Base-by-base conservation (phyloP, 2,113 vertebrate genomes). In the Brachyhypopomus gauderio region DNA sequence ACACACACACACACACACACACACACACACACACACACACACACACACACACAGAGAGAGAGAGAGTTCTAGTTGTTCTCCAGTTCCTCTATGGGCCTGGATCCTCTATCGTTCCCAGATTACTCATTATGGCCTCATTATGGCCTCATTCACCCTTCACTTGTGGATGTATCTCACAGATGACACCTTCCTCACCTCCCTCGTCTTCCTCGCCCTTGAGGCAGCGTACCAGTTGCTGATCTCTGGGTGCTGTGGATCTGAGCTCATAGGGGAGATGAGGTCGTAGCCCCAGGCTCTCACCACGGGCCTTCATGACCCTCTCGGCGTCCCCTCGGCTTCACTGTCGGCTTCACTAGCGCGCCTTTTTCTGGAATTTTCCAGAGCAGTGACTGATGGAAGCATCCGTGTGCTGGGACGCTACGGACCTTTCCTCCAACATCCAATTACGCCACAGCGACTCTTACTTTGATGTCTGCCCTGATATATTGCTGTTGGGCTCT, bases 41-140 rank as follows among this genome's bases (percentile, higher is more conserved):
- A 48, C 5, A 7, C 38, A 38, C 38, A 7, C 38, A 38, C 38
- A 38, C 38, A 38, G n/a, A n/a, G n/a, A n/a, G n/a, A n/a, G n/a
- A n/a, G n/a, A n/a, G n/a, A 30, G 30, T 30, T 30, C 30, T 56
- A 56, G 80, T 75, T 67, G 72, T 82, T 67, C 69, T 72, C 81
- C 30, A 62, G 22, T 27, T 63, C 62, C 69, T 78, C 59, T 80
- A 73, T 73, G 25, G 34, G 41, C 79, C 74, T 82, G 27, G 63
- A 77, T 30, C 80, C 63, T 55, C n/a, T 63, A 72, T 34, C 78
- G 63, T 79, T 77, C 82, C 78, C 76, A 75, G 63, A 80, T 80
- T 41, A 69, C 74, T 64, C 83, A 84, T 86, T 83, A 86, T 64
- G 75, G 71, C 77, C 74, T 64, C 83, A 84, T 86, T 83, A 86